Conservation (phyloP, 2,797 vertebrate species). For the Odontamblyopus rebecca region DNA sequence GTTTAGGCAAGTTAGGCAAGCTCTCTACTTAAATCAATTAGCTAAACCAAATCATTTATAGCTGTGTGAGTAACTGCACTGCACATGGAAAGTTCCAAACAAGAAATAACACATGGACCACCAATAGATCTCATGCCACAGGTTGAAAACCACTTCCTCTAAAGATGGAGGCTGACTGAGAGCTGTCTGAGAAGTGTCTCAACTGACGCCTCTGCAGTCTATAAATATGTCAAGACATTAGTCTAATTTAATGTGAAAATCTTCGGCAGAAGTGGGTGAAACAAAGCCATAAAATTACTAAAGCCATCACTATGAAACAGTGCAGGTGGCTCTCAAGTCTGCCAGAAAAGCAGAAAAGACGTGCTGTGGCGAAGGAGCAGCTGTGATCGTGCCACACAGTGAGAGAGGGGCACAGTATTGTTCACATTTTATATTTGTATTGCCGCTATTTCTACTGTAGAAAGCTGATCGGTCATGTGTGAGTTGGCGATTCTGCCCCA, state of each 20-base stretch:
- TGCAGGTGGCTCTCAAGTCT: not conserved
- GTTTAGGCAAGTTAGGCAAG: too few relatives aligned
- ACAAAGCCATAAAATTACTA: not conserved
- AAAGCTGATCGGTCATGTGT: constrained; percentile 21
- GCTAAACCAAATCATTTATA: too few relatives aligned
- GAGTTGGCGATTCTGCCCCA: constrained; percentile 13
- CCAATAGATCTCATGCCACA: not conserved
- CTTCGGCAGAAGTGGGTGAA: not conserved
- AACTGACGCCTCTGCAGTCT: constrained; percentile 16
- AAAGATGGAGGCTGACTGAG: constrained; percentile 24
- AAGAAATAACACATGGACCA: not conserved
- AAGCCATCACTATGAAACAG: not conserved
- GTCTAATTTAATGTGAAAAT: constrained; percentile 14
- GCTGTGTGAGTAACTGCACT: not conserved
- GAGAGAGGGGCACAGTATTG: not conserved
- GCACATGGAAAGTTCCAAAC: not conserved
- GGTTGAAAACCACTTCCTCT: not conserved
- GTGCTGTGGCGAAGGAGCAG: not conserved
- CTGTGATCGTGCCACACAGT: not conserved
- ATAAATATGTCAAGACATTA: constrained; percentile 23
- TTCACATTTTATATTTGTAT: not conserved
- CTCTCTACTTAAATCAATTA: too few relatives aligned
- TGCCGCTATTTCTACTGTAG: not conserved
- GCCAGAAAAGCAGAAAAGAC: not conserved
- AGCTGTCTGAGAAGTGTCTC: constrained; percentile 20